A percentile compares a stretch with the other conserved stretches of the same genome.
phyloP scores from a whole-genome alignment of 2,113 vertebrate species.

The Gadus macrocephalus region DNA sequence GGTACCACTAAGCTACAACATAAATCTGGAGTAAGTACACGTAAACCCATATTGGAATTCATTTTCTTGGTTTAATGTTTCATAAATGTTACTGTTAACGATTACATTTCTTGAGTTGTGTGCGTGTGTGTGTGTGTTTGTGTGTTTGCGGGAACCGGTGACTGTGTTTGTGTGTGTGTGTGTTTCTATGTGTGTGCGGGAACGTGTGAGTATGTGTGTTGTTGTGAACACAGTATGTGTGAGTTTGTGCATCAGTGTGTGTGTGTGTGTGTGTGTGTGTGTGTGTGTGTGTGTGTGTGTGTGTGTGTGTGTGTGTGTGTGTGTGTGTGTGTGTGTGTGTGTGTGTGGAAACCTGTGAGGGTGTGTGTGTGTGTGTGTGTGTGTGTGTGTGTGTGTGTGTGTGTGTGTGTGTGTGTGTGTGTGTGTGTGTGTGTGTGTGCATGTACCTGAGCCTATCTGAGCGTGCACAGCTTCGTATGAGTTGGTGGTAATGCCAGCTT shows the following conservation, averaged over 20 bases:
- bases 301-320: background rate
- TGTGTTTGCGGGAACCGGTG: too few species aligned
- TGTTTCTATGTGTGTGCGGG: too few species aligned
- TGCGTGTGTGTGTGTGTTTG: too few species aligned
- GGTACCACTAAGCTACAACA: too few species aligned
- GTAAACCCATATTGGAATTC: too few species aligned
- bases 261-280: conserved; percentile 11
- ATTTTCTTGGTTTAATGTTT: too few species aligned
- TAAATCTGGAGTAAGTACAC: too few species aligned
- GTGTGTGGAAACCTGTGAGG: background rate
- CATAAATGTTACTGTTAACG: too few species aligned
- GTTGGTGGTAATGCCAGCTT: too few species aligned
- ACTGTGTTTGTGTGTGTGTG: too few species aligned
- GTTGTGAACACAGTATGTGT: background rate
- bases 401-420: conserved; percentile 8
- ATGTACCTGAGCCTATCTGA: conserved; percentile 6
- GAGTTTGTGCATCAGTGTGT: background rate
- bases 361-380: conserved; percentile 9
- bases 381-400: background rate
- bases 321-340: background rate
- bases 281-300: background rate
- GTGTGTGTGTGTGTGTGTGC: background rate
- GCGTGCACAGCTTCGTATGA: background rate
- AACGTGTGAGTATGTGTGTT: background rate
- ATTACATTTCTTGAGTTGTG: too few species aligned